Base-by-base conservation (phyloP, 2,113 vertebrate species). In the Ictidomys tridecemlineatus region DNA sequence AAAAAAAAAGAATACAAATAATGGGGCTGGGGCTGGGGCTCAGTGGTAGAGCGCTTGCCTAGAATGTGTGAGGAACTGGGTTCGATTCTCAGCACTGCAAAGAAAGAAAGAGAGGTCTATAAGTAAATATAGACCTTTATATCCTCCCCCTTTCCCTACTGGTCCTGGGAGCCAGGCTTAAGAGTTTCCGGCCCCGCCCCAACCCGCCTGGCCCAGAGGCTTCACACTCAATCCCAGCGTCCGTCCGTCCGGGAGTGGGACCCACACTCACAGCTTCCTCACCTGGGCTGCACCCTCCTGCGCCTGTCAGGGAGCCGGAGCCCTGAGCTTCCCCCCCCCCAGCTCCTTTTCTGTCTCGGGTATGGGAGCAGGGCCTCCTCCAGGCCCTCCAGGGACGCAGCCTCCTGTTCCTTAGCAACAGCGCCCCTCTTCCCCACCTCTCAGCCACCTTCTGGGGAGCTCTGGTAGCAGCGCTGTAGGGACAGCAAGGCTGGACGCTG, bases 331-430 rank as follows among this genome's bases (percentile, higher is more conserved):
- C n/a, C 17, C 28, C 34, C 45, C 39, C 37, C 16, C 37, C 69
- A 17, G 82, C 34, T 70, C 48, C 53, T 84, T 26, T 65, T 10
- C 58, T 4, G 30, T 37, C 80, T 96, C 42, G 58, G 39, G 13
- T 30, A 69, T 42, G 30, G n/a, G 26, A n/a, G 26, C 0, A 2
- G 73, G 86, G 67, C 34, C 53, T 39, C 80, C 85, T 91, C 92
- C 63, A 24, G 53, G 93, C 83, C 92, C 74, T 93, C 88, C 92
- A 93, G 96, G 93, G 88, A 86, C 5, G 22, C 76, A 94, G 77
- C 48, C 92, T 96, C 69, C 53, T 58, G 97, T 96, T 97, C 94
- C 98, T 95, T 96, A 94, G 97, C 91, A 89, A 97, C 79, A 0
- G 45, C 1, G 8, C 28, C 45, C 94, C 89, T 91, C 93, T 74